Evolutionary conservation across 2,113 vertebrate genomes (phyloP).

Genomic region (Globicephala melas): DNA sequence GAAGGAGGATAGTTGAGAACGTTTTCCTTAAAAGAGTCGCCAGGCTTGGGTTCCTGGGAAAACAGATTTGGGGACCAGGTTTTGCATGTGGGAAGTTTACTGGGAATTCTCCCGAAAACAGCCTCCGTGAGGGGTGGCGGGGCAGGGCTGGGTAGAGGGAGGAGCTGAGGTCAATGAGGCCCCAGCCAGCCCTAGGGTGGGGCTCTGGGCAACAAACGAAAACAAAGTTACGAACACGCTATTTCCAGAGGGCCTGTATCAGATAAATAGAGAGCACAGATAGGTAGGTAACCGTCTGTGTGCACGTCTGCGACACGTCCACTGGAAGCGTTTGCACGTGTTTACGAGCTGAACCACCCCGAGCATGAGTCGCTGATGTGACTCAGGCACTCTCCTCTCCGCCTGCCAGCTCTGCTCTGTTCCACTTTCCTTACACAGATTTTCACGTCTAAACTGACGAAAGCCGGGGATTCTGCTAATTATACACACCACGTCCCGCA

Average conservation of each 20-base stretch:
- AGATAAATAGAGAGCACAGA: not conserved
- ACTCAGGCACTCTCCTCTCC: not conserved
- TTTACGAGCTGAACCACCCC: accelerated
- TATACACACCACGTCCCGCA: not conserved
- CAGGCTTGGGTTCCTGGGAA: not conserved
- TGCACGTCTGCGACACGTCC: not conserved
- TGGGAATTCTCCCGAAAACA: not conserved
- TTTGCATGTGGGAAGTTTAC: not conserved
- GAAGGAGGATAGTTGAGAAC: not conserved
- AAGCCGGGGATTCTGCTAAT: not conserved
- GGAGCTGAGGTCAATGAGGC: not conserved
- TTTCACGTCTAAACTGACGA: not conserved
- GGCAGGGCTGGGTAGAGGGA: not conserved
- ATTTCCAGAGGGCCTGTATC: not conserved
- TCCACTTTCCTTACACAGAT: not conserved
- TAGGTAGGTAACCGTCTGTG: accelerated
- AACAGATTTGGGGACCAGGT: not conserved
- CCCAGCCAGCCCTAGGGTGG: accelerated
- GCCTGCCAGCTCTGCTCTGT: not conserved
- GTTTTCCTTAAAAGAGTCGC: not conserved
- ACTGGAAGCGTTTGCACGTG: not conserved
- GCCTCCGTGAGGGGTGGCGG: not conserved
- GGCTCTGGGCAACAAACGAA: too few relatives aligned
- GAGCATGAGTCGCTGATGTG: not conserved
- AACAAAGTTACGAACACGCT: accelerated